Conservation (phyloP, 2,888 invertebrate species). For the Sacculina carcini region DNA sequence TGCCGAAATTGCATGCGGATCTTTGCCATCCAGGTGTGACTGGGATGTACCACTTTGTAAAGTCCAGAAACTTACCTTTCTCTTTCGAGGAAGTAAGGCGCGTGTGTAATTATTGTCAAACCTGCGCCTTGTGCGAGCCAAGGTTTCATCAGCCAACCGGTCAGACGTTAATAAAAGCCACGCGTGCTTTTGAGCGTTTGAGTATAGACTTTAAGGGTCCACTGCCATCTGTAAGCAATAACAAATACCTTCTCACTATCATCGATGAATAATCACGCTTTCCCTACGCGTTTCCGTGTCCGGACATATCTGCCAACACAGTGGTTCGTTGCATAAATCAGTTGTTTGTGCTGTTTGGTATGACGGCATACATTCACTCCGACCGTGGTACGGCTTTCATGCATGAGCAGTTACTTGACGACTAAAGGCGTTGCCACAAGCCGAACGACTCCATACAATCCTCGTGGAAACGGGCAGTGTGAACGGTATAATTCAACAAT, state of each 20-base stretch:
- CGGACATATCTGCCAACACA: background rate
- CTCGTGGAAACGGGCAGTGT: too few relatives aligned
- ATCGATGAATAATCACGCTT: background rate
- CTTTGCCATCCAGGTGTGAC: background rate
- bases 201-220: background rate
- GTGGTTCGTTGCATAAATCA: background rate
- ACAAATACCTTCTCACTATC: background rate
- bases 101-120: background rate
- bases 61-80: constrained; percentile 4
- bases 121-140: background rate
- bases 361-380: background rate
- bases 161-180: background rate
- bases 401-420: background rate
- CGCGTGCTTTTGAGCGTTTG: constrained; percentile 2
- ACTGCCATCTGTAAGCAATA: background rate
- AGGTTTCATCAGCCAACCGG: background rate
- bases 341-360: background rate
- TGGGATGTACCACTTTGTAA: constrained; percentile 1
- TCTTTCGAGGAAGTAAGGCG: constrained; percentile 2
- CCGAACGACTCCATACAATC: background rate
- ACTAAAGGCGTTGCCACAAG: background rate
- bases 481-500: background rate
- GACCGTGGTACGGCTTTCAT: background rate
- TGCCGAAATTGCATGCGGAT: background rate
- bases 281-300: background rate